A percentile compares a stretch with the other conserved stretches of the same genome.
Evolutionary conservation across 1,140 invertebrate species (phyloP).

Genomic region (Danaus melanippus): DNA sequence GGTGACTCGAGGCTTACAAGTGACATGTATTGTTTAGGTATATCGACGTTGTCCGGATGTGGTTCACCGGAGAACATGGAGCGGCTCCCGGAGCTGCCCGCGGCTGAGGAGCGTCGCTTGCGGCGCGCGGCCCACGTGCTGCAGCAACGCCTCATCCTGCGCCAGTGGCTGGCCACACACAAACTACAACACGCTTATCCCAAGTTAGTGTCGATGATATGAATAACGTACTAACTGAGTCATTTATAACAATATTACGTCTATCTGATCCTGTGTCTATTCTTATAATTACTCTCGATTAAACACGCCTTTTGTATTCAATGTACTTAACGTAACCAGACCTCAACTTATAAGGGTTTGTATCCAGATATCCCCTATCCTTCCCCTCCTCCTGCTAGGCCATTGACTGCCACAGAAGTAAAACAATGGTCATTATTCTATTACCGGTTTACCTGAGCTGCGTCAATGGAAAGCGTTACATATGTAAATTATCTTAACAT

Average conservation of each 20-base stretch:
- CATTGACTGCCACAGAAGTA: too few species aligned
- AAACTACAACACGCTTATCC: conserved; percentile 83
- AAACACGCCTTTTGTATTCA: too few species aligned
- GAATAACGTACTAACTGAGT: neutral
- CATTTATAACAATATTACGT: neutral
- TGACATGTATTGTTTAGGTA: conserved; percentile 72
- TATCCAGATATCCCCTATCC: too few species aligned
- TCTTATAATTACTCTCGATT: too few species aligned
- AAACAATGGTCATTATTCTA: too few species aligned
- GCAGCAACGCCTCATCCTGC: conserved; percentile 84
- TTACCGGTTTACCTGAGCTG: too few species aligned
- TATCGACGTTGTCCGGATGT: conserved; percentile 84
- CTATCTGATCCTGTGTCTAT: too few species aligned
- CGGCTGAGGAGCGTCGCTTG: conserved; percentile 84
- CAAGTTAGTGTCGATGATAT: conserved; percentile 66
- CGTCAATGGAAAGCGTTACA: too few species aligned
- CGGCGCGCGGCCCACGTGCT: conserved; percentile 82
- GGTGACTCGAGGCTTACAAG: neutral
- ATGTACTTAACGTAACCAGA: too few species aligned
- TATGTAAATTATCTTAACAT: too few species aligned
- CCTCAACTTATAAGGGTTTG: too few species aligned
- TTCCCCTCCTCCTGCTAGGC: too few species aligned
- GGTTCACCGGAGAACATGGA: conserved; percentile 77
- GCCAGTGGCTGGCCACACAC: conserved; percentile 85
- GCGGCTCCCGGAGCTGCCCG: conserved; percentile 81